A percentile compares a stretch with the other conserved stretches of the same genome.
phyloP scores from a whole-genome alignment of 1,140 invertebrate species.

The Eubasilissa regina region DNA sequence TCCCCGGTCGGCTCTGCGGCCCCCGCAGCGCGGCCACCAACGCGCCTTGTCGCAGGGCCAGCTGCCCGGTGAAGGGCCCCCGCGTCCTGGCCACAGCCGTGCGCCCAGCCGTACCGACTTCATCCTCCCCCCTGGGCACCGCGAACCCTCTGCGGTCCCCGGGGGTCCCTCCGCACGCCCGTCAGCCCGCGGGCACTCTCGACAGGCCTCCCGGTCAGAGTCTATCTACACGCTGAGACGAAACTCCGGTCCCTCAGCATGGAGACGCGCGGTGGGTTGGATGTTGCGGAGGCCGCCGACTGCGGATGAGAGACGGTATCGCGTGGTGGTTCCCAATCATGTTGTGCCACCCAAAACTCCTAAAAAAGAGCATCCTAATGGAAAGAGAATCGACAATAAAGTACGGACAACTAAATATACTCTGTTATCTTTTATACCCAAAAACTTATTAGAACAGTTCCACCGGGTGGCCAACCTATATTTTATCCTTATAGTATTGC shows the following conservation, averaged over 20 bases:
- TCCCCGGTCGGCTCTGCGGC: conserved; percentile 79
- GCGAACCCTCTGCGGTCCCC: conserved; percentile 71
- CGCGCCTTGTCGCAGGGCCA: conserved; percentile 90
- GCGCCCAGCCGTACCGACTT: conserved; percentile 91
- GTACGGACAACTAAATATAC: conserved; percentile 98
- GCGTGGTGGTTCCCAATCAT: conserved; percentile 87
- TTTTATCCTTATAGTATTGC: conserved; percentile 96
- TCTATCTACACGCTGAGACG: conserved; percentile 90
- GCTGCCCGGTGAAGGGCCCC: conserved; percentile 70
- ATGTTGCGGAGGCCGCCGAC: conserved; percentile 74
- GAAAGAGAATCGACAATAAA: conserved; percentile 84
- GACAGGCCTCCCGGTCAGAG: conserved; percentile 82
- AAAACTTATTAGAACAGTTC: conserved; percentile 98
- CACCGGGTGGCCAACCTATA: conserved; percentile 98
- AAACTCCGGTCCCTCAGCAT: conserved; percentile 78
- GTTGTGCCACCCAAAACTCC: conserved; percentile 84
- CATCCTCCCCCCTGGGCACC: conserved; percentile 86
- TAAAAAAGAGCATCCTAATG: conserved; percentile 87
- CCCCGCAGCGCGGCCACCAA: conserved; percentile 82
- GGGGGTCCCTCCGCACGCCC: conserved; percentile 69
- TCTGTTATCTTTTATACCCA: conserved; percentile 93
- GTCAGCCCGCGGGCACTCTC: conserved; percentile 76
- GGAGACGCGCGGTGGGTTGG: conserved; percentile 78
- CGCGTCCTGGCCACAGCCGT: conserved; percentile 80
- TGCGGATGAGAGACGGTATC: conserved; percentile 79